These are phyloP conservation scores for Lagorchestes hirsutus DNA, from an alignment of 2,797 vertebrate genomes.

Conservation along the genomic window DNA sequence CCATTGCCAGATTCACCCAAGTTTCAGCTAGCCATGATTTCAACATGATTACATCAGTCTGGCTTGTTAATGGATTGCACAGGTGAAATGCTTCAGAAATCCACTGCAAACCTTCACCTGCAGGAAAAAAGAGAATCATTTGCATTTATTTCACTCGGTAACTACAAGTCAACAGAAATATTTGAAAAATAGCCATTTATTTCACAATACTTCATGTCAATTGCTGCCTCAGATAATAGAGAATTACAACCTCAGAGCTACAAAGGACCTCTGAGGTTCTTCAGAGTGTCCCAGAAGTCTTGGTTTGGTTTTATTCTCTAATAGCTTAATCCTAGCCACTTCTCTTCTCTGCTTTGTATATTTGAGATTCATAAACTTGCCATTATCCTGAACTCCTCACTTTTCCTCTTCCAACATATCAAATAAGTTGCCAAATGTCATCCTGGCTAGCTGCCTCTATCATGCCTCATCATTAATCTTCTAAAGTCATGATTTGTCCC, in stretches of 20 bases:
- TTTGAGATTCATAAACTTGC: background rate
- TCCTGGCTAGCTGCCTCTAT: background rate
- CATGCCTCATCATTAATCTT: background rate
- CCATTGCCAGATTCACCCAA: no score
- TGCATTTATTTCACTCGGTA: conserved; percentile 25
- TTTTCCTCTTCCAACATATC: background rate
- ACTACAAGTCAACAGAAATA: background rate
- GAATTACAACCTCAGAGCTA: background rate
- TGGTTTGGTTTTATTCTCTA: background rate
- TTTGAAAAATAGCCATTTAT: background rate
- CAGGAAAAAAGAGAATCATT: conserved; percentile 49
- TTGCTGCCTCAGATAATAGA: background rate
- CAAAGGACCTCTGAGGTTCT: background rate
- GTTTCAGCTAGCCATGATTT: no score
- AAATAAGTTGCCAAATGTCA: background rate
- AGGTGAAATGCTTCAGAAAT: conserved; percentile 91
- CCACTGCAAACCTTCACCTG: conserved; percentile 92
- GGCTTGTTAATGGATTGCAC: conserved; percentile 91
- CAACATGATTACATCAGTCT: no score
- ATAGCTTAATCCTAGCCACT: background rate
- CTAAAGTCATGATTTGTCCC: background rate
- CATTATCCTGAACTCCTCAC: background rate
- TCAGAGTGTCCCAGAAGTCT: background rate
- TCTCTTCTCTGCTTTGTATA: background rate
- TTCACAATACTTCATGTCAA: background rate